These are phyloP conservation scores for Drosophila sulfurigaster DNA, from an alignment of 1,140 invertebrate species.

Conservation along the genomic window DNA sequence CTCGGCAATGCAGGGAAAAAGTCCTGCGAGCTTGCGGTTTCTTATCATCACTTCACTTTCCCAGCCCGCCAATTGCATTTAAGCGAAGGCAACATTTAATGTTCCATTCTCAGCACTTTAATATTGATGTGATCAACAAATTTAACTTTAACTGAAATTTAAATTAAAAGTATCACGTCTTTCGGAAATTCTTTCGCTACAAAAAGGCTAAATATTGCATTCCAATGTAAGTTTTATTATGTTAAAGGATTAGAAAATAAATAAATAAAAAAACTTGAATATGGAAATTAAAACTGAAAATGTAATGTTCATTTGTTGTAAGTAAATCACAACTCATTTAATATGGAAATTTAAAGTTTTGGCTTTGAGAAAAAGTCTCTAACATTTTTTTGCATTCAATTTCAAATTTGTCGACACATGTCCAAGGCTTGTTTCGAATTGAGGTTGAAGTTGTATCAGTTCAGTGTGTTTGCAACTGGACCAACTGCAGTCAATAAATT, in stretches of 20 bases:
- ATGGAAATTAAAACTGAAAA: too few species aligned
- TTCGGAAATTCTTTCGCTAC: too few species aligned
- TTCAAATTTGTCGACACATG: constrained; percentile 35
- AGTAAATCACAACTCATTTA: too few species aligned
- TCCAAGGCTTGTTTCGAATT: constrained; percentile 19
- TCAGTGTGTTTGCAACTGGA: constrained; percentile 4
- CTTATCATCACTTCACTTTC: constrained; percentile 25
- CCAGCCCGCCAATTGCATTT: neutral
- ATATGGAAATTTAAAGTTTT: too few species aligned
- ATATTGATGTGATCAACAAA: neutral
- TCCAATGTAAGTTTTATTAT: too few species aligned
- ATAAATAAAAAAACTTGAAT: too few species aligned
- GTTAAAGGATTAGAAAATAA: too few species aligned
- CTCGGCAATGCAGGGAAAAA: neutral
- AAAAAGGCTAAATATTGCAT: too few species aligned
- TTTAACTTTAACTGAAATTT: constrained; percentile 24
- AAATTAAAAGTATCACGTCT: constrained; percentile 16
- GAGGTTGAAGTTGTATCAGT: constrained; percentile 15
- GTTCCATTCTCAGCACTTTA: neutral
- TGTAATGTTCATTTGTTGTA: too few species aligned
- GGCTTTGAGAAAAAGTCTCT: too few species aligned
- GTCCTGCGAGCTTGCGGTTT: neutral
- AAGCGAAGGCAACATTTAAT: neutral
- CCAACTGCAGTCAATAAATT: constrained; percentile 61
- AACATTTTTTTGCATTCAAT: constrained; percentile 14